Evolutionary conservation across 2,797 vertebrate species (phyloP).

Genomic region (Typhlichthys eigenmanni): DNA sequence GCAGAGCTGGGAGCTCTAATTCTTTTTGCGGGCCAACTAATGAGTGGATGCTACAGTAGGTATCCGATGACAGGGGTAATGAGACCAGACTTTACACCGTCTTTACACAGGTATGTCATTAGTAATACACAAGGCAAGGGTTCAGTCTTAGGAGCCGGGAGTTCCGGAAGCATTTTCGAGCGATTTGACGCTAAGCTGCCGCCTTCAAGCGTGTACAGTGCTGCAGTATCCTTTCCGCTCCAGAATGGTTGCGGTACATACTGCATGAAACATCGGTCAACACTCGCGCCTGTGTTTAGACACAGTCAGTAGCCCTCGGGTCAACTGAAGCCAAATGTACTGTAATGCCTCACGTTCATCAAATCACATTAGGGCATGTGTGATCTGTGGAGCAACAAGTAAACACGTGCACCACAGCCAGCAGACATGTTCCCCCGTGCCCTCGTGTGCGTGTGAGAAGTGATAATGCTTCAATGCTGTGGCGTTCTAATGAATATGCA

Average conservation of each 20-base stretch:
- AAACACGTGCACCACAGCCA: not conserved
- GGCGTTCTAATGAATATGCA: slow-evolving; percentile 24
- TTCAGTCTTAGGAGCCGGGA: slow-evolving; percentile 25
- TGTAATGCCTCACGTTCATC: too few species aligned
- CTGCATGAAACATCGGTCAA: slow-evolving; percentile 2
- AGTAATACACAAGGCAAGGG: slow-evolving; percentile 30
- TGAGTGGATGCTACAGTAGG: slow-evolving; percentile 57
- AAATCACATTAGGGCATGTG: too few species aligned
- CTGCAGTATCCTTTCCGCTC: not conserved
- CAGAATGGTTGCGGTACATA: slow-evolving; percentile 13
- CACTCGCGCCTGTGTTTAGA: too few species aligned
- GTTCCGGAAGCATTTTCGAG: slow-evolving; percentile 33
- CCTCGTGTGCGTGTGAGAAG: not conserved
- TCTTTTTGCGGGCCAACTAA: slow-evolving; percentile 57
- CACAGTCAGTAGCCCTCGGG: too few species aligned
- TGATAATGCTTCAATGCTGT: slow-evolving; percentile 8
- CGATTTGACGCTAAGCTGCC: slow-evolving; percentile 34
- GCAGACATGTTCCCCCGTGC: not conserved
- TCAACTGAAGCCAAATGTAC: too few species aligned
- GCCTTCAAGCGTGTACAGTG: slow-evolving; percentile 14
- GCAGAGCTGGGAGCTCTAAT: slow-evolving; percentile 59
- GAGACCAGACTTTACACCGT: slow-evolving; percentile 46
- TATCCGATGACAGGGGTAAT: slow-evolving; percentile 50
- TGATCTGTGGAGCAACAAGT: not conserved
- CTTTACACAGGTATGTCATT: slow-evolving; percentile 47